Base-by-base conservation (phyloP, 1,140 invertebrate species). In the Cydia pomonella region DNA sequence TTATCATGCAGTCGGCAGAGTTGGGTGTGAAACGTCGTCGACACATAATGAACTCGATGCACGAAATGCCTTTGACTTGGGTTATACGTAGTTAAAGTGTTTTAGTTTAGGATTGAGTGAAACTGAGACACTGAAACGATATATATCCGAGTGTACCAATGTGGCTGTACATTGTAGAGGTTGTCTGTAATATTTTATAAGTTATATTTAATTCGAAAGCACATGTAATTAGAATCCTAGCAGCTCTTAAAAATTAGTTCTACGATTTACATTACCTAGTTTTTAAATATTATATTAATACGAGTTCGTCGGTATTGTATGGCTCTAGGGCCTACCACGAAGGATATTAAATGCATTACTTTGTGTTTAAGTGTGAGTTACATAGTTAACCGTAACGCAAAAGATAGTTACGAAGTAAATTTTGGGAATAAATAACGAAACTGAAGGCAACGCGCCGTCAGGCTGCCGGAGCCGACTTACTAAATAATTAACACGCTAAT, bases 401-500 rank as follows among this genome's bases (percentile, higher is more conserved):
- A 59, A 59, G 53, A 59, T 59, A 59, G 53, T 59, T 59, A 12
- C 18, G 27, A 69, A 33, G 27, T 41, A 69, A 33, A 64, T 69
- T 69, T 33, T n/a, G 64, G 64, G 64, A 69, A 69, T 69, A 69
- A 69, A 69, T 69, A 69, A 69, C 27, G 64, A 33, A 69, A 69
- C 64, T 69, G 33, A 29, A 69, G 25, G 64, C 64, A 38, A 9
- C 64, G 29, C 64, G 29, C n/a, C 64, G 29, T 33, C 64, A 18
- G 64, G 21, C 29, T 69, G 64, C 27, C 75, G 78, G 78, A 84
- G 83, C 77, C 79, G 78, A 64, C 76, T 76, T 78, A 80, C 83
- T 90, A 86, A 90, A 91, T 92, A 91, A 92, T 92, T 92, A 90
- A 90, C 88, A 80, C 81, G 75, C 82, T 92, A 92, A 92, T 89